Percentiles rank a stretch among this genome's conserved stretches.
Evolutionary conservation across 2,888 invertebrate genomes (phyloP).

Genomic region (Oscheius sp.): DNA sequence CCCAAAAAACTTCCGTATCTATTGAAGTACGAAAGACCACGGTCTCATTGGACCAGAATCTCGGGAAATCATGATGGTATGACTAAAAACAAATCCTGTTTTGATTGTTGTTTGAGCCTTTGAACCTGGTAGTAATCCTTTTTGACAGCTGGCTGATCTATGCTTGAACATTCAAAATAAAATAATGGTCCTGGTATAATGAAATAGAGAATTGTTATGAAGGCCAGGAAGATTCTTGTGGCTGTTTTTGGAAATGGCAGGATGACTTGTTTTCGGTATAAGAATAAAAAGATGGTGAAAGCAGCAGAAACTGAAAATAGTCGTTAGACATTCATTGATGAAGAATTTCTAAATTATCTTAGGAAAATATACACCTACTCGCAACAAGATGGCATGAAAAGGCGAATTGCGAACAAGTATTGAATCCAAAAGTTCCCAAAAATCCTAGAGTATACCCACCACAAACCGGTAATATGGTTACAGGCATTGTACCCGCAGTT

Average conservation of each 20-base stretch:
- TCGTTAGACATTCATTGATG: background rate
- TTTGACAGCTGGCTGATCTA: conserved; percentile 5
- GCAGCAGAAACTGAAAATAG: conserved; percentile 6
- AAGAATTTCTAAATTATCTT: too few relatives aligned
- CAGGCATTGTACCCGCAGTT: conserved; percentile 24
- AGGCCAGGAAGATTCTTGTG: background rate
- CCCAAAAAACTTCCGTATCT: conserved; percentile 25
- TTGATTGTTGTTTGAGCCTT: background rate
- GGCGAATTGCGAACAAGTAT: conserved; percentile 23
- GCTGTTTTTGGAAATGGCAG: background rate
- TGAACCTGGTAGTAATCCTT: background rate
- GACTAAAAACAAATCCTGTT: conserved; percentile 6
- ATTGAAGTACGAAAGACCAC: conserved; percentile 19
- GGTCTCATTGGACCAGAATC: conserved; percentile 7
- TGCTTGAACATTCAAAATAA: conserved; percentile 1
- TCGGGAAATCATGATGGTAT: background rate
- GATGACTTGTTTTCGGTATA: background rate
- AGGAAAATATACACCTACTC: too few relatives aligned
- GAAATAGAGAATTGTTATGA: background rate
- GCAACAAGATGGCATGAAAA: conserved; percentile 1
- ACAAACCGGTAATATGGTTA: conserved; percentile 24
- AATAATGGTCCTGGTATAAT: conserved; percentile 17
- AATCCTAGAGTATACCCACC: conserved; percentile 28
- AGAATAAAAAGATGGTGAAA: conserved; percentile 9
- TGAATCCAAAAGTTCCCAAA: background rate